Base-by-base conservation (phyloP, 2,888 invertebrate genomes). In the Acronicta alni region DNA sequence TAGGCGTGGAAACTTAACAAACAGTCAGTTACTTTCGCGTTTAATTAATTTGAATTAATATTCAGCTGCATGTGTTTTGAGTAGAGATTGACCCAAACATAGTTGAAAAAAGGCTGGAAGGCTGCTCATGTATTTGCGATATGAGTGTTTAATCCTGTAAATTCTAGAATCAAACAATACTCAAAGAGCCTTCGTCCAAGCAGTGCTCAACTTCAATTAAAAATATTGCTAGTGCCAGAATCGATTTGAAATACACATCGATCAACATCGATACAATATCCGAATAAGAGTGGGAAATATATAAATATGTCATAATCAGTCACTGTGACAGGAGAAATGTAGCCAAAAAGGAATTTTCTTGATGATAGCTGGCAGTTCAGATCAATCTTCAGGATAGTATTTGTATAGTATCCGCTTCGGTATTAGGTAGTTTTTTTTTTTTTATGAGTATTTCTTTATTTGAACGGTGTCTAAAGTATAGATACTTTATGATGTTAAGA, bases 251-350 rank as follows among this genome's bases (percentile, higher is more conserved):
- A 43, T 26, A 15, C 6, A 43, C 26, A 45, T 26, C 39, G 47
- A 57, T 57, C 30, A 48, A 52, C 30, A 57, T 87, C 83, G 80
- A 84, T 77, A 76, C 56, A 76, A 63, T 67, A 57, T 55, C 66
- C 67, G 67, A 63, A 79, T 76, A 75, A 69, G 71, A 74, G 78
- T 80, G 72, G 74, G 77, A 78, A 80, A 70, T 64, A 74, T 55
- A 78, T 79, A 82, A 80, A 87, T 87, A 82, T 82, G 80, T 88
- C 88, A 86, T 88, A 86, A 89, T 89, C 87, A 80, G 85, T 89
- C 89, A 87, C 73, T 39, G 52, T 73, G 78, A 78, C 80, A 82
- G 77, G 80, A 68, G 68, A 64, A 72, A 71, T 72, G 67, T 59
- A 64, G 66, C 63, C 65, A 72, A 77, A 72, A 76, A 55, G 65